Evolutionary conservation across 1,140 invertebrate species (phyloP), one percentile per base, ranked within the genome.

Genomic region (Campodea augens): DNA sequence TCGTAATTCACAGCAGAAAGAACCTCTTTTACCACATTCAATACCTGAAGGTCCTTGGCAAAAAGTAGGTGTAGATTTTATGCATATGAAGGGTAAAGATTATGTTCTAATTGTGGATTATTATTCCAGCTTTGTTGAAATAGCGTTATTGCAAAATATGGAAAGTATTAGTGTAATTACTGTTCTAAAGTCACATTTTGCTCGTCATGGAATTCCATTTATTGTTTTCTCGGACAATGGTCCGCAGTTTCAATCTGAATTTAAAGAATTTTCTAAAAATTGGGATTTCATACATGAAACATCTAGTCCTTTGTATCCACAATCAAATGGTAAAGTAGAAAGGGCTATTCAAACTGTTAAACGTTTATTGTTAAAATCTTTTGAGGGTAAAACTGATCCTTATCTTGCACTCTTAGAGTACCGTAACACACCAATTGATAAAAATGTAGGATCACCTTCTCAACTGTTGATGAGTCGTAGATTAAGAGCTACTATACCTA

Each of bases 311-410:
- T 49, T 53, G n/a, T 60, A 64, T 53, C 51, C 60, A 10, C 60
- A 61, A 47, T 58, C 58, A 7, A 67, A 68, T 51, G 64, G 66
- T 1, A 54, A 62, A 40, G 57, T 56, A 12, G 63, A 67, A 52
- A 38, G 53, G 7, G 44, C 48, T 19, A 50, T 57, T 10, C 45
- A 47, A 13, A 51, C 48, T 1, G 45, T 52, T 36, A 55, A 54
- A 27, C 21, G 22, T 13, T n/a, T n/a, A n/a, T n/a, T n/a, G n/a
- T n/a, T n/a, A n/a, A n/a, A n/a, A n/a, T n/a, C n/a, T n/a, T n/a
- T n/a, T n/a, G n/a, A n/a, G n/a, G n/a, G n/a, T n/a, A n/a, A n/a
- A n/a, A n/a, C n/a, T n/a, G n/a, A n/a, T n/a, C n/a, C n/a, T n/a
- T n/a, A n/a, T n/a, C n/a, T n/a, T n/a, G n/a, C n/a, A n/a, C n/a